Evolutionary conservation across 1,140 invertebrate genomes (phyloP), one percentile per base, ranked within the genome.

Genomic region (Neomicropteryx cornuta): DNA sequence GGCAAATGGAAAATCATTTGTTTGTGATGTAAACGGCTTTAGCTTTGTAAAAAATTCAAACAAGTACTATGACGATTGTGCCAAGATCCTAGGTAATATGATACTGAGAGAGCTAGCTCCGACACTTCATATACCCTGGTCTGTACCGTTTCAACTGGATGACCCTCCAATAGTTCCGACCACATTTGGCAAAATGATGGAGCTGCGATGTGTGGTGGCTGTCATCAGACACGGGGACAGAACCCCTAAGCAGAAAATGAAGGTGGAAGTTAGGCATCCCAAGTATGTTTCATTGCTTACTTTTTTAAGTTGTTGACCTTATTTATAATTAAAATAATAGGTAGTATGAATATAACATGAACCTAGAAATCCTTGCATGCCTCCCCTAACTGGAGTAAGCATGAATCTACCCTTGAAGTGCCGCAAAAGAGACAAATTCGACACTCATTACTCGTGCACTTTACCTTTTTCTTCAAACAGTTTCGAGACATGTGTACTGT

Each of bases 181-280:
- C 3, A 98, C 95, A 1, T 95, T 95, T 59, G 96, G 96, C 5
- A 97, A 97, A 71, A 97, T 99, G 90, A 99, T 99, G 96, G 97
- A 99, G 62, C 66, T 99, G 33, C 70, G 96, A 18, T 98, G 94
- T 66, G 95, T 98, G 1, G 90, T 97, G 18, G 95, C 87, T n/a
- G 88, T 99, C 1, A 98, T 99, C 36, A 66, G 97, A 47, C 97
- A 99, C 56, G 97, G 96, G 1, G 97, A 99, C 63, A 71, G 97
- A 50, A 99, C 96, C 8, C 97, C 97, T 0, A 99, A 99, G 64
- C 97, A 99, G 66, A 99, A 99, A 68, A 99, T 99, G 95, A 99
- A 99, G 68, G 93, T 99, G 50, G 94, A 98, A 76, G 95, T 99
- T n/a, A 77, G 93, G 39, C 92, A 99, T 77, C 88, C 83, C 19